Percentiles rank a stretch among this genome's conserved stretches.
phyloP scores from a whole-genome alignment of 2,888 invertebrate genomes.

The Habrosyne pyritoides region DNA sequence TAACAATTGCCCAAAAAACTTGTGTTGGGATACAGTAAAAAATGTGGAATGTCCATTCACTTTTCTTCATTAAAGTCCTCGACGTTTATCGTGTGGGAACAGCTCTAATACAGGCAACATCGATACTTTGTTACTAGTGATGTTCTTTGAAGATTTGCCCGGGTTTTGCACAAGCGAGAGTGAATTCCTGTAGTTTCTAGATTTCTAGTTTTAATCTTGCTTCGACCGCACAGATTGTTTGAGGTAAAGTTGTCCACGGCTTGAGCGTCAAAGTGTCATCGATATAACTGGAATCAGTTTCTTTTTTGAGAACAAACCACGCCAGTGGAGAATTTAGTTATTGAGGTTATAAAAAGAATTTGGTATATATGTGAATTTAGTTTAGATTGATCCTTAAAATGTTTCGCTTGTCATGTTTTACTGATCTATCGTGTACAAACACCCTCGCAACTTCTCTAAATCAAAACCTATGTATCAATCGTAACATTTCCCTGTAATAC shows the following conservation, averaged over 20 bases:
- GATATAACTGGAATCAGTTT: background rate
- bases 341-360: background rate
- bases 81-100: constrained; percentile 26
- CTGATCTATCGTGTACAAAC: no score
- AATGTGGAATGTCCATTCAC: background rate
- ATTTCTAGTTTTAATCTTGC: background rate
- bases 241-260: background rate
- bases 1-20: background rate
- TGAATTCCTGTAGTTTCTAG: background rate
- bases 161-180: constrained; percentile 1
- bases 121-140: constrained; percentile 4
- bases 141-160: background rate
- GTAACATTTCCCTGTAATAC: background rate
- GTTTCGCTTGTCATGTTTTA: no score
- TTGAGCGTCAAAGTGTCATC: background rate
- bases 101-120: constrained; percentile 30
- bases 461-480: background rate
- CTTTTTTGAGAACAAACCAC: no score
- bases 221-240: background rate
- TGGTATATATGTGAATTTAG: no score
- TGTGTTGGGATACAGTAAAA: background rate
- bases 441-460: background rate
- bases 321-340: background rate
- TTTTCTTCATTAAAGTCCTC: constrained; percentile 2
- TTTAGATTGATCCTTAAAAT: no score